Evolutionary conservation across 1,140 invertebrate species (phyloP).

Genomic region (Tetragnatha versicolor): DNA sequence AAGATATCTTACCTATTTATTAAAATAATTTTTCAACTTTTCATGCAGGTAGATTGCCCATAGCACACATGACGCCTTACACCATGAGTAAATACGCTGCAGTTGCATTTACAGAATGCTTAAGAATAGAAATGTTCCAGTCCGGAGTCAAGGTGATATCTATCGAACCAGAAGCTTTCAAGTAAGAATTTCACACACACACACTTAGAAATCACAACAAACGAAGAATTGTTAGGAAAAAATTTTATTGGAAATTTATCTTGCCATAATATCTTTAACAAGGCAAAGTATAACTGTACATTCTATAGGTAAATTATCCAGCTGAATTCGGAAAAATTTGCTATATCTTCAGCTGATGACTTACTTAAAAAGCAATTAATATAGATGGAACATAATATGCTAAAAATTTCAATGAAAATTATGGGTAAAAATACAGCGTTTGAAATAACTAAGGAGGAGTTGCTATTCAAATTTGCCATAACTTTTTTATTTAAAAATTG

Average conservation of each 20-base stretch:
- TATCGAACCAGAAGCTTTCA: slow-evolving; percentile 43
- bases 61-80: slow-evolving; percentile 12
- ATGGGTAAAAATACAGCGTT: too few species aligned
- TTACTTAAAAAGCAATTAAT: too few species aligned
- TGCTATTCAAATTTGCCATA: too few species aligned
- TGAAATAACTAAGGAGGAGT: too few species aligned
- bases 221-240: too few species aligned
- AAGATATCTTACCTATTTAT: too few species aligned
- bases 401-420: too few species aligned
- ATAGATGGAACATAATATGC: too few species aligned
- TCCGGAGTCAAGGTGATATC: slow-evolving; percentile 46
- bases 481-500: too few species aligned
- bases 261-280: background rate
- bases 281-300: background rate
- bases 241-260: too few species aligned
- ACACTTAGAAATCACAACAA: too few species aligned
- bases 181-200: background rate
- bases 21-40: too few species aligned
- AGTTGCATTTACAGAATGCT: slow-evolving; percentile 47
- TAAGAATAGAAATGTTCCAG: slow-evolving; percentile 39
- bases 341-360: background rate
- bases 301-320: background rate
- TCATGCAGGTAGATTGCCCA: background rate
- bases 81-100: slow-evolving; percentile 51
- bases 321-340: background rate